These are phyloP conservation scores for Mamestra brassicae DNA, from an alignment of 2,888 invertebrate species.

Conservation along the genomic window DNA sequence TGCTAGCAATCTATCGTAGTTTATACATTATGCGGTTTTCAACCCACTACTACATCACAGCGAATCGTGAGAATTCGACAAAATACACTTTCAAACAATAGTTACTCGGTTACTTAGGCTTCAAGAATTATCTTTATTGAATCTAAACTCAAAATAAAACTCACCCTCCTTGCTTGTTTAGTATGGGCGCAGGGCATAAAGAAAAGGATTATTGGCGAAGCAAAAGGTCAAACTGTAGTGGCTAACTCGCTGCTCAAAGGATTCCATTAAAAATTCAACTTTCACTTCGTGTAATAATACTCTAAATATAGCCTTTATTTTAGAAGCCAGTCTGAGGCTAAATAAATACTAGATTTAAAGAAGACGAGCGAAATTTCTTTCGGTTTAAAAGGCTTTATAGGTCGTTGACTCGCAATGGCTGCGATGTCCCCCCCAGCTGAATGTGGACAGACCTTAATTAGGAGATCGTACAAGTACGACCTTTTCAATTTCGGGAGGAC, in stretches of 20 bases:
- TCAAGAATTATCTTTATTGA: slow-evolving; percentile 19
- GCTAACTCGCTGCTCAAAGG: slow-evolving; percentile 39
- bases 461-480: slow-evolving; percentile 41
- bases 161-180: slow-evolving; percentile 25
- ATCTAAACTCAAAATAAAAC: slow-evolving; percentile 3
- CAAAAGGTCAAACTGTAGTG: slow-evolving; percentile 43
- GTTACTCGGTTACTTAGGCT: not conserved
- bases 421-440: slow-evolving; percentile 17
- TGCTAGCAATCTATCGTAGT: slow-evolving; percentile 17
- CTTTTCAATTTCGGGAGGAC: slow-evolving; percentile 44
- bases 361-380: slow-evolving; percentile 34
- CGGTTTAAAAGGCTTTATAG: slow-evolving; percentile 28
- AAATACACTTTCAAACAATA: slow-evolving; percentile 26
- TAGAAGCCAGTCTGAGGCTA: slow-evolving; percentile 26
- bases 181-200: slow-evolving; percentile 14
- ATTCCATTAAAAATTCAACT: slow-evolving; percentile 55
- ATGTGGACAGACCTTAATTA: slow-evolving; percentile 46
- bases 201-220: slow-evolving; percentile 40
- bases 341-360: slow-evolving; percentile 44
- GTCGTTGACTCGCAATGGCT: slow-evolving; percentile 45
- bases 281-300: slow-evolving; percentile 43
- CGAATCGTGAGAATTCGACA: slow-evolving; percentile 20
- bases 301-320: slow-evolving; percentile 39
- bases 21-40: slow-evolving; percentile 41
- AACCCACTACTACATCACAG: slow-evolving; percentile 24